Percentiles rank a stretch among this genome's conserved stretches.
Conservation (phyloP, 2,888 invertebrate species). For the Horisme vitalbata region DNA sequence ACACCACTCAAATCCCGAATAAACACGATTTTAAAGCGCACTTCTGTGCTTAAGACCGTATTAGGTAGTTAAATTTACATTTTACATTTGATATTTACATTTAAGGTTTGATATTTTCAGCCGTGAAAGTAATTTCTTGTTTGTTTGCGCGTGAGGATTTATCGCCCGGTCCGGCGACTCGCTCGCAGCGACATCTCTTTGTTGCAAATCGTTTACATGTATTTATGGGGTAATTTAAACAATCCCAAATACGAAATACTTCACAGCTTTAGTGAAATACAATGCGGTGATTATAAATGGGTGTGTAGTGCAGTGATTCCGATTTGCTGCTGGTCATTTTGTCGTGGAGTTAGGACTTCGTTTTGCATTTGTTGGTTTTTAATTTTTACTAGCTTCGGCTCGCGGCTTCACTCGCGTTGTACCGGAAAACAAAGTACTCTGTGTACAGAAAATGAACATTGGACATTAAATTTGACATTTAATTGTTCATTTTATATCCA, state of each 20-base stretch:
- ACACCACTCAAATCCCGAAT: constrained; percentile 75
- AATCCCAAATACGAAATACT: constrained; percentile 64
- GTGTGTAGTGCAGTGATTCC: constrained; percentile 25
- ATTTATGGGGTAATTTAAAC: constrained; percentile 74
- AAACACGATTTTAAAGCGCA: constrained; percentile 72
- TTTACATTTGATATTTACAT: constrained; percentile 78
- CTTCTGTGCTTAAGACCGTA: constrained; percentile 68
- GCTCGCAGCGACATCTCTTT: constrained; percentile 60
- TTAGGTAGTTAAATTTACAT: constrained; percentile 81
- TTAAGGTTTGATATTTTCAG: constrained; percentile 77
- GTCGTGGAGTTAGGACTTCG: neutral
- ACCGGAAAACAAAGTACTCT: too few species aligned
- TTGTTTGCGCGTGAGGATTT: constrained; percentile 63
- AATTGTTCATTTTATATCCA: too few species aligned
- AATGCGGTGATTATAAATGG: constrained; percentile 52
- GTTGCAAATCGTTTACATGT: constrained; percentile 68
- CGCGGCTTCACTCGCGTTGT: too few species aligned
- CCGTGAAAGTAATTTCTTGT: constrained; percentile 75
- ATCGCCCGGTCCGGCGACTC: constrained; percentile 55
- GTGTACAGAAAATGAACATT: too few species aligned
- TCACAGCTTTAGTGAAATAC: constrained; percentile 59
- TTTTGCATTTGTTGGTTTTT: too few species aligned
- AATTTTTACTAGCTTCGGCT: too few species aligned
- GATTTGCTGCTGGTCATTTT: constrained; percentile 3
- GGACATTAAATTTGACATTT: too few species aligned